Evolutionary conservation across 2,797 vertebrate species (phyloP).

Genomic region (Acanthornis magna): DNA sequence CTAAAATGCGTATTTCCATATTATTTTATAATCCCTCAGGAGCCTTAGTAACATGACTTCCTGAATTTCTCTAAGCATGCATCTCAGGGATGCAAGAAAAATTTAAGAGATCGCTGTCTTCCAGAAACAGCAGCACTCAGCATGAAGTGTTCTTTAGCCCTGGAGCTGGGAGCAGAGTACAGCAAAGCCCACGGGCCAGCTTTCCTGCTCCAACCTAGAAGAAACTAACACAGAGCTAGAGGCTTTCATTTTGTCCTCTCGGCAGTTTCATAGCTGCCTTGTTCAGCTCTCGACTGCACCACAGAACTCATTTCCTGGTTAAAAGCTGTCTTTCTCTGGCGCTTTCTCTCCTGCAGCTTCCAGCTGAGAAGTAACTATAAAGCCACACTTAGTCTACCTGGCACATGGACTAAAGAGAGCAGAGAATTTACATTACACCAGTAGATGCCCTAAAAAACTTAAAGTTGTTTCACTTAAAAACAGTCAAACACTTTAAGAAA

Average conservation of each 20-base stretch:
- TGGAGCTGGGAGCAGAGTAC: not conserved
- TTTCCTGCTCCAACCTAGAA: not conserved
- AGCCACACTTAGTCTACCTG: not conserved
- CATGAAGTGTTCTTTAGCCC: not conserved
- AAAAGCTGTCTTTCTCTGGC: not conserved
- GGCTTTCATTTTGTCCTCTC: not conserved
- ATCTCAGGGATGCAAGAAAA: not conserved
- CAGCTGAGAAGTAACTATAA: not conserved
- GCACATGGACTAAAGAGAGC: not conserved
- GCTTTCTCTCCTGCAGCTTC: not conserved
- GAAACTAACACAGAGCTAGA: rapidly evolving
- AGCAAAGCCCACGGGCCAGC: rapidly evolving
- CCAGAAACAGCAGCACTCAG: not conserved
- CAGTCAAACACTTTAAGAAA: not conserved
- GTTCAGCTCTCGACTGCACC: not conserved
- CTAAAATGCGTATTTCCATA: not conserved
- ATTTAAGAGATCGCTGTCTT: not conserved
- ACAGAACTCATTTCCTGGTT: not conserved
- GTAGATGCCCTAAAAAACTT: not conserved
- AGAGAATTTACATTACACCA: not conserved
- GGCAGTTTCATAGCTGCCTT: rapidly evolving
- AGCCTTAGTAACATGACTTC: not conserved
- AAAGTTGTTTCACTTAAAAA: not conserved
- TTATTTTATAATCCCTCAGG: not conserved
- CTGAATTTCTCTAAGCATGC: not conserved